A percentile compares a stretch with the other conserved stretches of the same genome.
Conservation (phyloP, 2,797 vertebrate genomes). For the Semaprochilodus insignis region DNA sequence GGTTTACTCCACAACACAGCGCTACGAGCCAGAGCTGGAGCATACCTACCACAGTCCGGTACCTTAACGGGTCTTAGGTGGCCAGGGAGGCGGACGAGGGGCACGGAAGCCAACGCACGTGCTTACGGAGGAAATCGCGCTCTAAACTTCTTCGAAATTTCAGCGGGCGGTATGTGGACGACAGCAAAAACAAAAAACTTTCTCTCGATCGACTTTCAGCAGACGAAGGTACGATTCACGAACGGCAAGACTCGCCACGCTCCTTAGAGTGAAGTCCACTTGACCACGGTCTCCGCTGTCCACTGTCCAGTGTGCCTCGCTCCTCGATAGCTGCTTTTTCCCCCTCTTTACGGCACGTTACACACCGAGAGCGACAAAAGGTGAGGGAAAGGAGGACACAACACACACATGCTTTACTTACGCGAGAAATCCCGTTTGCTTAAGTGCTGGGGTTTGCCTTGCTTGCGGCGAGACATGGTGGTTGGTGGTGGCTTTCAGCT, state of each 20-base stretch:
- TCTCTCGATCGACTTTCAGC: constrained; percentile 3
- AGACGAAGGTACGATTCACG: constrained; percentile 61
- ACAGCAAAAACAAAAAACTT: constrained; percentile 44
- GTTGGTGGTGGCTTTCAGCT: constrained; percentile 88
- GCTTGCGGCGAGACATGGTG: constrained; percentile 95
- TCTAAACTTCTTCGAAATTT: constrained; percentile 60
- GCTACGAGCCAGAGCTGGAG: constrained; percentile 58
- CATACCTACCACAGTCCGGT: constrained; percentile 63
- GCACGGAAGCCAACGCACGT: constrained; percentile 68
- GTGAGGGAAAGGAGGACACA: constrained; percentile 57
- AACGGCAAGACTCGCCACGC: constrained; percentile 50
- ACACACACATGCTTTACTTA: constrained; percentile 84
- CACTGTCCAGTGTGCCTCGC: constrained; percentile 74
- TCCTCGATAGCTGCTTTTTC: constrained; percentile 39
- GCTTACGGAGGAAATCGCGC: constrained; percentile 61
- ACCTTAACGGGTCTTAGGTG: constrained; percentile 70
- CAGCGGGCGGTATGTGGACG: constrained; percentile 42
- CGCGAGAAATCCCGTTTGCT: constrained; percentile 97
- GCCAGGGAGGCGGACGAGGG: constrained; percentile 62
- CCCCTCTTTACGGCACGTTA: constrained; percentile 68
- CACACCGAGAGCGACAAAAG: constrained; percentile 56
- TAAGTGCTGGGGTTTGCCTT: constrained; percentile 93
- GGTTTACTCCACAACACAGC: constrained; percentile 66
- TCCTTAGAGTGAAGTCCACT: constrained; percentile 76
- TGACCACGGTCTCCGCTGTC: constrained; percentile 76